Conservation (phyloP, 2,113 vertebrate species). For the Notothenia coriiceps region DNA sequence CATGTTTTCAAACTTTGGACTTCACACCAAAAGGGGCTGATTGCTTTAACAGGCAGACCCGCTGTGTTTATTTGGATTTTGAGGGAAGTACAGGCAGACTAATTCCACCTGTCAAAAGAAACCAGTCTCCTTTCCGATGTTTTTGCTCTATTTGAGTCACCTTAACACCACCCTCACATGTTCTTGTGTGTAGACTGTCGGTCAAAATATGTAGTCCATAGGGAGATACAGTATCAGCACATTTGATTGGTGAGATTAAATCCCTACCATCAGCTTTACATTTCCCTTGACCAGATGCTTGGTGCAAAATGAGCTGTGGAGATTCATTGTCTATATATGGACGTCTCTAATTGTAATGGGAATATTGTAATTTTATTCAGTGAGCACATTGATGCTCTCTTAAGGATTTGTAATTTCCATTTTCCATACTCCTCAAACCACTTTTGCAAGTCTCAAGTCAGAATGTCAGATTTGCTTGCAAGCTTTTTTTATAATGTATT, state of each 20-base stretch:
- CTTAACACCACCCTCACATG: slow-evolving; percentile 30
- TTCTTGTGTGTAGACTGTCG: slow-evolving; percentile 3
- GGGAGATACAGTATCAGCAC: neutral
- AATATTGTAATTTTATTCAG: neutral
- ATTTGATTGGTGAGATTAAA: slow-evolving; percentile 7
- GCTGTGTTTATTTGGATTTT: slow-evolving; percentile 66
- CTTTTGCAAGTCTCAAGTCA: slow-evolving; percentile 1
- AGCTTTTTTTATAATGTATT: neutral
- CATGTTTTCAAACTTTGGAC: slow-evolving; percentile 32
- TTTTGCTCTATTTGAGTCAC: slow-evolving; percentile 36
- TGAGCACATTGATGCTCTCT: neutral
- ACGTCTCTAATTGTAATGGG: neutral
- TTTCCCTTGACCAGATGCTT: neutral
- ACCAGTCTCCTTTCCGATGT: slow-evolving; percentile 18
- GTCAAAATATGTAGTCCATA: neutral
- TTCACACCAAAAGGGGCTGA: slow-evolving; percentile 50
- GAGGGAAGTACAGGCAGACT: slow-evolving; percentile 49
- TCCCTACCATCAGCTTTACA: neutral
- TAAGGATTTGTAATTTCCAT: neutral
- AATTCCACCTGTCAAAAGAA: slow-evolving; percentile 73
- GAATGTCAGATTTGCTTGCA: neutral
- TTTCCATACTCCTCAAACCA: neutral
- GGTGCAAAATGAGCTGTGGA: neutral
- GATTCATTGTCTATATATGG: neutral
- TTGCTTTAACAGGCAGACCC: slow-evolving; percentile 70